Evolutionary conservation across 2,888 invertebrate species (phyloP).

Genomic region (Anthrax anthrax): DNA sequence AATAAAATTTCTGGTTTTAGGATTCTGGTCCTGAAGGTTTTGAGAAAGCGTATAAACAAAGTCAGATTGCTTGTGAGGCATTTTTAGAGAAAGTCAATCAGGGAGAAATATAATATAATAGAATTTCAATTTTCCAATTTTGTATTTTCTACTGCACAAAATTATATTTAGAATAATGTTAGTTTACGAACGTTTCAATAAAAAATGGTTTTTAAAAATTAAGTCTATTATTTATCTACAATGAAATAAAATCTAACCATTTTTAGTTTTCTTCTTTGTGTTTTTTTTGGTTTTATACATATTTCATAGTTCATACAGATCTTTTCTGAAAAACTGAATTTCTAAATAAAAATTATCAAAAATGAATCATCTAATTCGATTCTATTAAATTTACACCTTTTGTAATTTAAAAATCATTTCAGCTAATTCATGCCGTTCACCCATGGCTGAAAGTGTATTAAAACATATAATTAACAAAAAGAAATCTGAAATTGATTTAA

Average conservation of each 20-base stretch:
- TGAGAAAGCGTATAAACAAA: slow-evolving; percentile 62
- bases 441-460: slow-evolving; percentile 86
- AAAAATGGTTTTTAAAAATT: too few species aligned
- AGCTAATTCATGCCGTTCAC: slow-evolving; percentile 92
- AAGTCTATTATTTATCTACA: too few species aligned
- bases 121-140: neutral
- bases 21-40: slow-evolving; percentile 53
- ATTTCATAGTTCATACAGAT: too few species aligned
- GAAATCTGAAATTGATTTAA: slow-evolving; percentile 19
- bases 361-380: too few species aligned
- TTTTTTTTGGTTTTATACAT: too few species aligned
- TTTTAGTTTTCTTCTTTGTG: too few species aligned
- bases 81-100: slow-evolving; percentile 39
- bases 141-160: too few species aligned
- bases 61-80: slow-evolving; percentile 47
- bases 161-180: too few species aligned
- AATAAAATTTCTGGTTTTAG: slow-evolving; percentile 34
- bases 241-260: too few species aligned
- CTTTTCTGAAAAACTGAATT: too few species aligned
- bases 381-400: neutral
- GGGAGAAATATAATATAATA: neutral
- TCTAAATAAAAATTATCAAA: too few species aligned
- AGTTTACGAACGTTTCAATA: too few species aligned
- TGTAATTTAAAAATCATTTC: neutral
- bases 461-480: slow-evolving; percentile 28